phyloP scores from a whole-genome alignment of 2,797 vertebrate species.

The Urocyon cinereoargenteus region DNA sequence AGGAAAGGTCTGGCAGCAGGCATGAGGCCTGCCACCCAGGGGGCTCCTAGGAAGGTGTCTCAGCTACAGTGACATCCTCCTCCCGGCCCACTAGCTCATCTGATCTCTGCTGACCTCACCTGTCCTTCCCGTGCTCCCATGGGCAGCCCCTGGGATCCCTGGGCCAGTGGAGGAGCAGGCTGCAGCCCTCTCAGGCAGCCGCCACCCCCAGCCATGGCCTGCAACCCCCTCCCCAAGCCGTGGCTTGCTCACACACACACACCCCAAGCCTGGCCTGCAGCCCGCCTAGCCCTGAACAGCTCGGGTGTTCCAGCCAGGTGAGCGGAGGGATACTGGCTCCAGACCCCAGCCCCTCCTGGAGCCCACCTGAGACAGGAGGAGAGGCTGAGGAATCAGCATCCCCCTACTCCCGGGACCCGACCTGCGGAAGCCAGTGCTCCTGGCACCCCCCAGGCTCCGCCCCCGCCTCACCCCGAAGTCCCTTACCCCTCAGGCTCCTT shows the following conservation, averaged over 20 bases:
- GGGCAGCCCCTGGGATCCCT: neutral
- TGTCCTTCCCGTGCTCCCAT: neutral
- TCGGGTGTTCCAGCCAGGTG: neutral
- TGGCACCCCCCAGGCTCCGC: accelerated
- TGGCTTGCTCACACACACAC: too few relatives aligned
- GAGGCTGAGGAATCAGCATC: neutral
- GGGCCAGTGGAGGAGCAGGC: neutral
- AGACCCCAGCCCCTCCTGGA: too few relatives aligned
- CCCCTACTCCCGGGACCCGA: neutral
- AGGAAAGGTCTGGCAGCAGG: neutral
- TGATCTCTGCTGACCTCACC: neutral
- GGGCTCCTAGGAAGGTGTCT: neutral
- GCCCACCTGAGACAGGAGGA: neutral
- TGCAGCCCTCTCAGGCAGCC: neutral
- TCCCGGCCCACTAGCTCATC: neutral
- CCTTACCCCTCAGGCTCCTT: too few relatives aligned
- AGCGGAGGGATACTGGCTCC: neutral
- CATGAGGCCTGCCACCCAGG: too few relatives aligned
- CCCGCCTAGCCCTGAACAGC: neutral
- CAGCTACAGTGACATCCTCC: neutral
- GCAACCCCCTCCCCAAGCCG: neutral
- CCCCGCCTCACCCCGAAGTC: accelerated
- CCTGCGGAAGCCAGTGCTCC: neutral
- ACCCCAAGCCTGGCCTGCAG: too few relatives aligned
- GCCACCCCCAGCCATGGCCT: too few relatives aligned